Conservation (phyloP, 2,888 invertebrate species). For the Nemoura dubitans region DNA sequence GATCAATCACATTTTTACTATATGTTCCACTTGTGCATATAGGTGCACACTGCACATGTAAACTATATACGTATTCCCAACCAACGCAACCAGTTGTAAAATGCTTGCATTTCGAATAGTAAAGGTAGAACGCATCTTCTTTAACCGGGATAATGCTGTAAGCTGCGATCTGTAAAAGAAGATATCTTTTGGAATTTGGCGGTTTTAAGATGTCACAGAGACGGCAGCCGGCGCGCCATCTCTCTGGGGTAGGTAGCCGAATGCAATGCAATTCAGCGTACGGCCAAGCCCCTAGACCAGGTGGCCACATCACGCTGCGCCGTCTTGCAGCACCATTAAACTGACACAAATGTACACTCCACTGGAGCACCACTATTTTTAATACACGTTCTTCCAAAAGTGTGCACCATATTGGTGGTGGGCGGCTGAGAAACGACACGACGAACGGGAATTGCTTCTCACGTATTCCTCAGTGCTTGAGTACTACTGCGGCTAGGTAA, state of each 20-base stretch:
- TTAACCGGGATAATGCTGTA: background rate
- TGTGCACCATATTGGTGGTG: background rate
- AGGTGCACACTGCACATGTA: background rate
- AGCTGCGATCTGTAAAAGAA: background rate
- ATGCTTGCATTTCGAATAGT: background rate
- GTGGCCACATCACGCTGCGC: conserved; percentile 18
- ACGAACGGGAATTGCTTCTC: background rate
- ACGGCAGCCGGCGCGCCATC: background rate
- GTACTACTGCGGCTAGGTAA: background rate
- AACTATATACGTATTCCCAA: background rate
- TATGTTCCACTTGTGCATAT: too few species aligned
- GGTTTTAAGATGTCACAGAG: background rate
- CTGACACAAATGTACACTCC: conserved; percentile 21
- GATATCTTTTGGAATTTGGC: background rate
- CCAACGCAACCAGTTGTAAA: background rate
- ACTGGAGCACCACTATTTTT: conserved; percentile 8
- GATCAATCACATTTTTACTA: too few species aligned
- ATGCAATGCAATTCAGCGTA: background rate
- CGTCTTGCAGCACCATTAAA: conserved; percentile 16
- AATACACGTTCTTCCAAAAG: background rate
- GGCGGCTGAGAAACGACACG: too few species aligned
- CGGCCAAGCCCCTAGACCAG: conserved; percentile 23
- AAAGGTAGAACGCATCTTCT: background rate
- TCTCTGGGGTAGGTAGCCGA: too few species aligned
- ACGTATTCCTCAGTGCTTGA: background rate